Percentiles rank a stretch among this genome's conserved stretches.
Evolutionary conservation across 37 sponge, comb jelly and placozoan genomes (phyloP).

Genomic region (Aplysina aerophoba): DNA sequence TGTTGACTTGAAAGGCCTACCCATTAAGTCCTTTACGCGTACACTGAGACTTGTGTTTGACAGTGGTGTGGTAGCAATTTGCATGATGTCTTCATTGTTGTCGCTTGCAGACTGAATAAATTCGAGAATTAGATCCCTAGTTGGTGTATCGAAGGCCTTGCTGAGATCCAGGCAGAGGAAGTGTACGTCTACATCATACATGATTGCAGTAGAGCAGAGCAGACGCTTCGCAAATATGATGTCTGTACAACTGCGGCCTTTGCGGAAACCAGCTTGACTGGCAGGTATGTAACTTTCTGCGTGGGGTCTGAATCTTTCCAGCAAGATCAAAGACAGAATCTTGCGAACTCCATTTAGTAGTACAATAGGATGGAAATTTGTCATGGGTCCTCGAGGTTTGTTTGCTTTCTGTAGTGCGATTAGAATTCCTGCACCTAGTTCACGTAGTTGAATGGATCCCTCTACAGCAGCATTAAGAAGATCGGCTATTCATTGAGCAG

Average conservation of each 20-base stretch:
- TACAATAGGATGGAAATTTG: not conserved
- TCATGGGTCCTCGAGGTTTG: constrained; percentile 9
- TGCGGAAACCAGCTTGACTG: constrained; percentile 25
- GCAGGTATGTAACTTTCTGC: not conserved
- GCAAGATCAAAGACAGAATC: not conserved
- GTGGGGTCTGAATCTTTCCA: constrained; percentile 3
- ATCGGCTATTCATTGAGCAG: not conserved
- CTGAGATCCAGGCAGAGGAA: constrained; percentile 17
- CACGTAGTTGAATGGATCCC: not conserved
- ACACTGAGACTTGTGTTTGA: constrained; percentile 6
- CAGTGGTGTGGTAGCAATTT: not conserved
- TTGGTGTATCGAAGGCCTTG: constrained; percentile 15
- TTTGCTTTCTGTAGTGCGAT: not conserved
- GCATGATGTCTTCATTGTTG: not conserved
- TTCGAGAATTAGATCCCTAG: constrained; percentile 6
- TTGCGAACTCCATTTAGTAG: constrained; percentile 4
- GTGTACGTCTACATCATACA: not conserved
- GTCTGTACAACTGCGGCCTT: constrained; percentile 24
- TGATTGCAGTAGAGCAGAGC: not conserved
- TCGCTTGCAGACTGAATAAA: not conserved
- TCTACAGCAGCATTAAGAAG: not conserved
- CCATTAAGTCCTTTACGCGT: not conserved
- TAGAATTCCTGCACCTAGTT: not conserved
- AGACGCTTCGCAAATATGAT: constrained; percentile 11
- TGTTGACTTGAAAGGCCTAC: constrained; percentile 3